These are phyloP conservation scores for Drosophila leontia DNA, from an alignment of 1,140 invertebrate genomes.

Conservation along the genomic window DNA sequence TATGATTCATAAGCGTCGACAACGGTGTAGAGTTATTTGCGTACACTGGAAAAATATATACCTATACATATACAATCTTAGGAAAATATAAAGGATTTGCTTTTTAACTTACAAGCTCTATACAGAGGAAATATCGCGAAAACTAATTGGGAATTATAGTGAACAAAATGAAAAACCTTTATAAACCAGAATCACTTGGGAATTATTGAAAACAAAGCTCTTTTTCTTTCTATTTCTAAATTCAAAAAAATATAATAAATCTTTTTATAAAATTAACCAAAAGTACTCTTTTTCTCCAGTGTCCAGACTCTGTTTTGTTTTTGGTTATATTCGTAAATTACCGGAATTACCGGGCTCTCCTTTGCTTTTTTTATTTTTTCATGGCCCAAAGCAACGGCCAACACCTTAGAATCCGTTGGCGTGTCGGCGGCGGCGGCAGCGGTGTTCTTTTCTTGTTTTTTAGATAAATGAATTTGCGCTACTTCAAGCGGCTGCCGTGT, in stretches of 20 bases:
- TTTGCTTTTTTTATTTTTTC: conserved; percentile 29
- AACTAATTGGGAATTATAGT: not conserved
- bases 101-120: not conserved
- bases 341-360: conserved; percentile 71
- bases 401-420: conserved; percentile 73
- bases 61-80: not conserved
- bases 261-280: not conserved
- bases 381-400: conserved; percentile 67
- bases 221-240: not conserved
- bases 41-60: conserved; percentile 4
- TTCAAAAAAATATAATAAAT: not conserved
- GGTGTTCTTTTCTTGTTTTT: conserved; percentile 69
- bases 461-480: conserved; percentile 83
- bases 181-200: not conserved
- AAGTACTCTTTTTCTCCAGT: not conserved
- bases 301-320: conserved; percentile 23
- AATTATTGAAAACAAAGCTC: not conserved
- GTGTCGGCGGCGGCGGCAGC: conserved; percentile 52
- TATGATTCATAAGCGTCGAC: conserved; percentile 78
- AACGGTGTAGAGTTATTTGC: conserved; percentile 20
- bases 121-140: too few relatives aligned
- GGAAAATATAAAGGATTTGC: too few relatives aligned
- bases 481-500: conserved; percentile 78
- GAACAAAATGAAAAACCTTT: not conserved
- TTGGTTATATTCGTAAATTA: conserved; percentile 66